A percentile compares a stretch with the other conserved stretches of the same genome.
These are phyloP conservation scores for Gracilinanus agilis DNA, from an alignment of 2,113 vertebrate genomes.

Conservation along the genomic window DNA sequence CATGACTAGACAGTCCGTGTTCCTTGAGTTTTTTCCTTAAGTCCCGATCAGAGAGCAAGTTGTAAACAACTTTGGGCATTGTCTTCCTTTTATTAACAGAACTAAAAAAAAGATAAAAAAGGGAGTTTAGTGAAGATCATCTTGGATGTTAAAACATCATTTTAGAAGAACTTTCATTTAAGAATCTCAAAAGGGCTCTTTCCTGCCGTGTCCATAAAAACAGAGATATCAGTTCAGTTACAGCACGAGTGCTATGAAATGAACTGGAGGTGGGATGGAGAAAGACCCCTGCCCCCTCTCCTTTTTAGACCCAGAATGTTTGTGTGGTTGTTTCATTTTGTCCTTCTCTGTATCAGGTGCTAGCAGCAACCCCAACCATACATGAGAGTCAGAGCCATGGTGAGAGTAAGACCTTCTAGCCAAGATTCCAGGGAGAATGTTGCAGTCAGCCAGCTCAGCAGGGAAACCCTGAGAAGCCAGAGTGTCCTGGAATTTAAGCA, in stretches of 20 bases:
- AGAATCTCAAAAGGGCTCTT: not conserved
- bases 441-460: not conserved
- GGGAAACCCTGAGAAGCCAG: not conserved
- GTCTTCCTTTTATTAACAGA: constrained; percentile 86
- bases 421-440: not conserved
- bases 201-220: not conserved
- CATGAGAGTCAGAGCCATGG: not conserved
- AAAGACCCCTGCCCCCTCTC: not conserved
- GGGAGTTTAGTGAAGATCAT: constrained; percentile 11
- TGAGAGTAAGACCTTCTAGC: not conserved
- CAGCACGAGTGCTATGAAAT: not conserved
- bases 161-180: not conserved
- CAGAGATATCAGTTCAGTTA: not conserved
- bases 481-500: not conserved
- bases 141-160: constrained; percentile 52
- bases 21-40: constrained; percentile 92
- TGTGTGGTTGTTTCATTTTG: not conserved
- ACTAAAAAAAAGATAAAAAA: constrained; percentile 75
- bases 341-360: not conserved
- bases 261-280: not conserved
- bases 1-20: constrained; percentile 88
- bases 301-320: not conserved
- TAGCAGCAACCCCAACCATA: not conserved
- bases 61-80: constrained; percentile 94
- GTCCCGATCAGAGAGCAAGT: constrained; percentile 91